A percentile compares a stretch with the other conserved stretches of the same genome.
Evolutionary conservation across 2,888 invertebrate genomes (phyloP).

Genomic region (Cerceris rybyensis): DNA sequence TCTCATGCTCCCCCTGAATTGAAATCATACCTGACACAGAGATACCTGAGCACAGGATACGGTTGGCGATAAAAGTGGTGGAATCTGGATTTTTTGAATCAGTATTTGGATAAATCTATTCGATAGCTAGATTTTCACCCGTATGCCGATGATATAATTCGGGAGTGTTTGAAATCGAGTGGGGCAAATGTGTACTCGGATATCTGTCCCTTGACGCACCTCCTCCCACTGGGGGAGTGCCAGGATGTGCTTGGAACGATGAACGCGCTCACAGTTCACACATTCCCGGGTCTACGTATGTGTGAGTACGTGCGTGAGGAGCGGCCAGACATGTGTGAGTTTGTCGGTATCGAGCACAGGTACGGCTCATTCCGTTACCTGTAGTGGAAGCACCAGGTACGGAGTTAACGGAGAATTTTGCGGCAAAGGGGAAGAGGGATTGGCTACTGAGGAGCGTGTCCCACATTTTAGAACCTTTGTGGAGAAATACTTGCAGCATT

Average conservation of each 20-base stretch:
- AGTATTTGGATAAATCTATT: constrained; percentile 45
- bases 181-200: constrained; percentile 62
- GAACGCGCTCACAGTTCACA: constrained; percentile 74
- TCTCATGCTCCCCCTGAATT: too few relatives aligned
- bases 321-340: constrained; percentile 42
- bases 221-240: constrained; percentile 79
- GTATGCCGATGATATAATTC: constrained; percentile 64
- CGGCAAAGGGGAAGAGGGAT: constrained; percentile 63
- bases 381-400: constrained; percentile 70
- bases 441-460: constrained; percentile 72
- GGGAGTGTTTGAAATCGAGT: constrained; percentile 58
- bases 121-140: constrained; percentile 36
- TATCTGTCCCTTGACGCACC: constrained; percentile 76
- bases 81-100: background rate
- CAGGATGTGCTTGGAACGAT: constrained; percentile 81
- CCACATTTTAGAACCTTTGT: constrained; percentile 78
- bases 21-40: too few relatives aligned
- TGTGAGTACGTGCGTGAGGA: constrained; percentile 46
- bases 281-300: constrained; percentile 51
- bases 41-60: too few relatives aligned
- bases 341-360: constrained; percentile 62
- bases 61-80: too few relatives aligned
- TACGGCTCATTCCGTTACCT: constrained; percentile 73
- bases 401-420: constrained; percentile 75
- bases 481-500: constrained; percentile 64